Base-by-base conservation (phyloP, 2,888 invertebrate genomes). In the Lamellibrachia columna region DNA sequence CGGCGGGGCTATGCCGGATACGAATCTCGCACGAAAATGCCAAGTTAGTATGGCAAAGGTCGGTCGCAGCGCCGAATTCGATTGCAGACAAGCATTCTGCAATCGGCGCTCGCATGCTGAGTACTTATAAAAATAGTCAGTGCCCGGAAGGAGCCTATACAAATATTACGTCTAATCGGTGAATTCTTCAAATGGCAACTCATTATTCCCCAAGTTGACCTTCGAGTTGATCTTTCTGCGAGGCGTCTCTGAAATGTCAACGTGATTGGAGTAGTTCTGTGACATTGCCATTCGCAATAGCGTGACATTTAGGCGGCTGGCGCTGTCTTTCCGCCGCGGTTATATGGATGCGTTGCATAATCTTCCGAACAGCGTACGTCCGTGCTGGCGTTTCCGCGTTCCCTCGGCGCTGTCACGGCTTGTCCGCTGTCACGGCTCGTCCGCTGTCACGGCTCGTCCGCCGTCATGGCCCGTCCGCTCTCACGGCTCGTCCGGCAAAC, bases 101-200 rank as follows among this genome's bases (percentile, higher is more conserved):
- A 22, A 1, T 15, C 15, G 22, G 75, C 22, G 75, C 15, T 6
- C 75, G 75, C 11, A 75, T 75, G 75, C 75, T 15, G 4, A 11
- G 75, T 15, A 22, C 75, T 75, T 75, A 75, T 6, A 75, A 22
- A 75, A 75, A 75, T 75, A 75, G 75, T 75, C 75, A 22, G 15
- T 75, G 75, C 75, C 75, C 75, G 75, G 75, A 75, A 75, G 75
- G 75, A 75, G 75, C 75, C 75, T 75, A 75, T 75, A 75, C 22
- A 75, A 75, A 75, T 75, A 75, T 15, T 75, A 22, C 75, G 75
- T 6, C 75, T 75, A 75, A 75, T 75, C 75, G 75, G 15, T 75
- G 75, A 75, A 75, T 75, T 75, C 75, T 75, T 75, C 75, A 75
- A 75, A 75, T 75, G 75, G 75, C 75, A 75, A 15, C 75, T 75